These are phyloP conservation scores for Epizoanthus scotinus DNA, from an alignment of 92 coral and sea anemone species.

Conservation along the genomic window DNA sequence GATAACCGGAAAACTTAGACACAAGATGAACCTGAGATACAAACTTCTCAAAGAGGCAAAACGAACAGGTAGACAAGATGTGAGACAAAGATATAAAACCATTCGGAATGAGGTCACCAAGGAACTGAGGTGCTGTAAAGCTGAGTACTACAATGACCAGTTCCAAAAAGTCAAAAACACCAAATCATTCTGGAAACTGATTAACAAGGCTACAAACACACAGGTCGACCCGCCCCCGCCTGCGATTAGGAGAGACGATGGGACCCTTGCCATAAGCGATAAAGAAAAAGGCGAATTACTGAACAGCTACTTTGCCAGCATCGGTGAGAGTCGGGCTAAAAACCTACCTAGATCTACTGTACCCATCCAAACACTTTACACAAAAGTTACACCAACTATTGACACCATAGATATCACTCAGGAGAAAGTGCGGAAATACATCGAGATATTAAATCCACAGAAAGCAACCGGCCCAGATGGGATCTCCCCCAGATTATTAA, in stretches of 20 bases:
- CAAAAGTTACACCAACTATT: slow-evolving; percentile 36
- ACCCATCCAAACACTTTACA: slow-evolving; percentile 14
- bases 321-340: slow-evolving; percentile 39
- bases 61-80: slow-evolving; percentile 17
- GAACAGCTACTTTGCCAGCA: slow-evolving; percentile 46
- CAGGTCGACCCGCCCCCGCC: slow-evolving; percentile 17
- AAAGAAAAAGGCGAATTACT: slow-evolving; percentile 42
- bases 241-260: slow-evolving; percentile 43
- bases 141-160: slow-evolving; percentile 37
- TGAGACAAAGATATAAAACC: slow-evolving; percentile 39
- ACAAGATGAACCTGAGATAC: slow-evolving; percentile 57
- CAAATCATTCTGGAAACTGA: slow-evolving; percentile 51
- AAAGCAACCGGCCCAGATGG: slow-evolving; percentile 54
- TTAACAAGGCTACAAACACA: slow-evolving; percentile 41
- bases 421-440: slow-evolving; percentile 31
- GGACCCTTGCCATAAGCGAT: slow-evolving; percentile 47
- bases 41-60: slow-evolving; percentile 45
- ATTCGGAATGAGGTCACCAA: slow-evolving; percentile 55
- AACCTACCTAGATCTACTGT: not conserved
- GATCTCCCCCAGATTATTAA: slow-evolving; percentile 36
- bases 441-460: slow-evolving; percentile 16
- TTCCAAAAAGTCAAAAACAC: slow-evolving; percentile 43
- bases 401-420: slow-evolving; percentile 26
- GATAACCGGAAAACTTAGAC: slow-evolving; percentile 59
- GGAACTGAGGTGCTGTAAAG: slow-evolving; percentile 52